Percentiles rank a stretch among this genome's conserved stretches.
phyloP scores from a whole-genome alignment of 2,888 invertebrate genomes.

The Noctua fimbriata region DNA sequence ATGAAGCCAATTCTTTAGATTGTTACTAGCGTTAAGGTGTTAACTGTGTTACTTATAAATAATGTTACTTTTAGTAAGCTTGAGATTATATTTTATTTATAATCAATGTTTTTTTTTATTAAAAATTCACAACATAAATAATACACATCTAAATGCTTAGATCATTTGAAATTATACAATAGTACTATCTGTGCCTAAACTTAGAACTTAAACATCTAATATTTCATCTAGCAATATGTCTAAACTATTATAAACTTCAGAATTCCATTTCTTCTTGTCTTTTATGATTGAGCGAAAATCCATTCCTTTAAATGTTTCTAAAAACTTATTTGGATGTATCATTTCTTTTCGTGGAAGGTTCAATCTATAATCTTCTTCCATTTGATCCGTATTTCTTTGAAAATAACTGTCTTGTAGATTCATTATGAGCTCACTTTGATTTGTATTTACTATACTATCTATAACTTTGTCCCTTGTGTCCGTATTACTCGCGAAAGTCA shows the following conservation, averaged over 20 bases:
- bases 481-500: conserved; percentile 19
- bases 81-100: conserved; percentile 61
- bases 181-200: conserved; percentile 6
- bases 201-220: conserved; percentile 52
- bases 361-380: conserved; percentile 48
- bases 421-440: conserved; percentile 89
- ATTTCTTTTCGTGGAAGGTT: conserved; percentile 42
- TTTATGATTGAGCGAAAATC: conserved; percentile 89
- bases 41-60: conserved; percentile 19
- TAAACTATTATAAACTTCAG: conserved; percentile 86
- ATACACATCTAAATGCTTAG: conserved; percentile 29
- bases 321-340: conserved; percentile 71
- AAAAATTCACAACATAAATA: conserved; percentile 11
- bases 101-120: conserved; percentile 21
- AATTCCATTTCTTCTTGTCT: conserved; percentile 90
- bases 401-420: conserved; percentile 85
- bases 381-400: conserved; percentile 36
- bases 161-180: conserved; percentile 25
- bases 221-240: conserved; percentile 69
- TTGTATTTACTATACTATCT: conserved; percentile 89
- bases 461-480: conserved; percentile 79
- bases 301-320: conserved; percentile 71
- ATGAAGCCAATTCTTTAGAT: conserved; percentile 92
- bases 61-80: conserved; percentile 25
- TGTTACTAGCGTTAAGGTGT: conserved; percentile 90